Base-by-base conservation (phyloP, 2,888 invertebrate species). In the Pristionchus japonicus region DNA sequence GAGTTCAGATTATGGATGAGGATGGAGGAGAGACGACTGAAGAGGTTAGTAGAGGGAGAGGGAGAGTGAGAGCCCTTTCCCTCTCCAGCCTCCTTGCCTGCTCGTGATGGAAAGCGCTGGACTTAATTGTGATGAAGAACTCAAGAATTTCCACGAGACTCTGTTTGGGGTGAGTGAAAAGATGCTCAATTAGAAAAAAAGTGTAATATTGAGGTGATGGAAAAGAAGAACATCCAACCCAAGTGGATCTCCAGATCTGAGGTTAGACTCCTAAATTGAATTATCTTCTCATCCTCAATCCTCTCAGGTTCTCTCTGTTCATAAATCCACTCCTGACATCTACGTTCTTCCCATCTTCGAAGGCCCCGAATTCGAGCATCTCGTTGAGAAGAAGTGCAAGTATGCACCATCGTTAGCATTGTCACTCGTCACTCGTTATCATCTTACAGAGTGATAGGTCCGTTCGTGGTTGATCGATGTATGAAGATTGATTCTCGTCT, bases 401-500 rank as follows among this genome's bases (percentile, higher is more conserved):
- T 87, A n/a, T 57, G 87, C n/a, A n/a, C n/a, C n/a, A n/a, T n/a
- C n/a, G n/a, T n/a, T n/a, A n/a, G n/a, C n/a, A n/a, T n/a, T n/a
- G n/a, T n/a, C n/a, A n/a, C n/a, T n/a, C n/a, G n/a, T n/a, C n/a
- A n/a, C n/a, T n/a, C n/a, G n/a, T n/a, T n/a, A n/a, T n/a, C n/a
- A n/a, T n/a, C 13, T 43, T 87, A 6, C n/a, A 90, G 90, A 57
- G 77, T 92, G 7, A 86, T 88, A 27, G 90, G 91, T 13, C 89
- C 90, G 3, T 89, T 89, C 15, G 89, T 91, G 20, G 86, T 92
- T 1, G 64, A 86, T 6, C 88, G 91, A 67, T 89, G 92, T 67
- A 52, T 92, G 20, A 52, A 88, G 17, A 83, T 89, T 15, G 43
- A 34, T 23, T 61, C 80, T 52, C 82, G 89, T 27, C 84, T 92